A percentile compares a stretch with the other conserved stretches of the same genome.
These are phyloP conservation scores for Lottia scabra DNA, from an alignment of 2,888 invertebrate genomes.

Conservation along the genomic window DNA sequence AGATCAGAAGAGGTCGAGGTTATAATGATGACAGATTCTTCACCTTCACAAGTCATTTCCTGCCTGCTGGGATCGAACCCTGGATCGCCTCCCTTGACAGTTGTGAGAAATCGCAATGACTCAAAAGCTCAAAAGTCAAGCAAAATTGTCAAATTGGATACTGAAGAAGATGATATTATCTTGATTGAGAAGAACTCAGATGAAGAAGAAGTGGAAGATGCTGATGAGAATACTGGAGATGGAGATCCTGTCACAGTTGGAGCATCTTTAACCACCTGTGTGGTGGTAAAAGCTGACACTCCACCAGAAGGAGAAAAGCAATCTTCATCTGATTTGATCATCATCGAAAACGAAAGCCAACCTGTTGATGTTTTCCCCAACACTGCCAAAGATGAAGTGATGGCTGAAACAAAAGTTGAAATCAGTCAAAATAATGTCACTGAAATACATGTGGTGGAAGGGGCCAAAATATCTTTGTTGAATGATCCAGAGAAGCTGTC, in stretches of 20 bases:
- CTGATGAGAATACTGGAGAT: neutral
- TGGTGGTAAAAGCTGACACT: neutral
- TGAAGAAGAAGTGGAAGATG: neutral
- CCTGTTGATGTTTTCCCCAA: too few species aligned
- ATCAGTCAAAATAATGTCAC: neutral
- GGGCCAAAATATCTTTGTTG: neutral
- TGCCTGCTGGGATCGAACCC: neutral
- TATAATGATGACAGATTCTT: neutral
- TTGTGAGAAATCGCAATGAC: neutral
- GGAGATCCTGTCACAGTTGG: neutral
- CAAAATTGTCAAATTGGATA: neutral
- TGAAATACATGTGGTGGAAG: neutral
- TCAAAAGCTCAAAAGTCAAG: neutral
- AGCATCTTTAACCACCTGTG: neutral
- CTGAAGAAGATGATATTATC: neutral
- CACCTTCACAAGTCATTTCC: neutral
- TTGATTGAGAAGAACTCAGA: neutral
- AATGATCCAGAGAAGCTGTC: neutral
- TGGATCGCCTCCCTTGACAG: neutral
- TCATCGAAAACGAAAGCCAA: neutral
- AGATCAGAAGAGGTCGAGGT: neutral
- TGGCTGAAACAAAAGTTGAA: neutral
- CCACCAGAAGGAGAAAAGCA: neutral
- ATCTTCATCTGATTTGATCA: neutral
- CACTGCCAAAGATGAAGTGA: too few species aligned